phyloP scores from a whole-genome alignment of 2,888 invertebrate species.

The Mycogona germanica region DNA sequence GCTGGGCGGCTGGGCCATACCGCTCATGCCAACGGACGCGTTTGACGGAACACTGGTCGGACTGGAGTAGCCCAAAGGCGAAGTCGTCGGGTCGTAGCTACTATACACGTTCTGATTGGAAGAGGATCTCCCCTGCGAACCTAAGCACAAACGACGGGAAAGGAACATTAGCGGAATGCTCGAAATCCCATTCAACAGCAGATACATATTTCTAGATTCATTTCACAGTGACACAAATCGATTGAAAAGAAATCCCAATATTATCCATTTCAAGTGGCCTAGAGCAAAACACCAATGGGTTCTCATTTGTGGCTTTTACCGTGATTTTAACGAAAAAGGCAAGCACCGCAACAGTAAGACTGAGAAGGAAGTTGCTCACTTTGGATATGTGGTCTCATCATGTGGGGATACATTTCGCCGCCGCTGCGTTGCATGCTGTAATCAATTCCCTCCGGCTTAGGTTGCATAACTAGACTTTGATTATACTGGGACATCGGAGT shows the following conservation, averaged over 20 bases:
- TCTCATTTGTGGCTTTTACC: too few species aligned
- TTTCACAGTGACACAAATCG: too few species aligned
- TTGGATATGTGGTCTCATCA: slow-evolving; percentile 39
- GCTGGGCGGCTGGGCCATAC: slow-evolving; percentile 24
- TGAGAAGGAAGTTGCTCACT: slow-evolving; percentile 16
- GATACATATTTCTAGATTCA: too few species aligned
- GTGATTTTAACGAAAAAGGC: too few species aligned
- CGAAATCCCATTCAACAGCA: too few species aligned
- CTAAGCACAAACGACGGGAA: too few species aligned
- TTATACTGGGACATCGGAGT: slow-evolving; percentile 25
- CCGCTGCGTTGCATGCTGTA: slow-evolving; percentile 51
- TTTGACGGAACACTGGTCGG: slow-evolving; percentile 15
- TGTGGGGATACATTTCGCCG: slow-evolving; percentile 39
- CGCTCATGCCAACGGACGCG: slow-evolving; percentile 16
- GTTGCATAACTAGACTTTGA: slow-evolving; percentile 33
- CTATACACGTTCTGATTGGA: slow-evolving; percentile 56
- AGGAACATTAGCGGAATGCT: too few species aligned
- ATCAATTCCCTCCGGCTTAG: slow-evolving; percentile 47
- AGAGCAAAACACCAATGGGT: neutral
- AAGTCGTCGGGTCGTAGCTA: slow-evolving; percentile 62
- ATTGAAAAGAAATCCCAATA: neutral
- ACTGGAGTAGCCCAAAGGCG: slow-evolving; percentile 38
- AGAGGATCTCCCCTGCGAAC: slow-evolving; percentile 44
- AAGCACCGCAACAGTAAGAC: neutral
- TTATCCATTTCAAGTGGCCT: neutral